phyloP scores from a whole-genome alignment of 2,888 invertebrate genomes.

The Phytoseiulus persimilis region DNA sequence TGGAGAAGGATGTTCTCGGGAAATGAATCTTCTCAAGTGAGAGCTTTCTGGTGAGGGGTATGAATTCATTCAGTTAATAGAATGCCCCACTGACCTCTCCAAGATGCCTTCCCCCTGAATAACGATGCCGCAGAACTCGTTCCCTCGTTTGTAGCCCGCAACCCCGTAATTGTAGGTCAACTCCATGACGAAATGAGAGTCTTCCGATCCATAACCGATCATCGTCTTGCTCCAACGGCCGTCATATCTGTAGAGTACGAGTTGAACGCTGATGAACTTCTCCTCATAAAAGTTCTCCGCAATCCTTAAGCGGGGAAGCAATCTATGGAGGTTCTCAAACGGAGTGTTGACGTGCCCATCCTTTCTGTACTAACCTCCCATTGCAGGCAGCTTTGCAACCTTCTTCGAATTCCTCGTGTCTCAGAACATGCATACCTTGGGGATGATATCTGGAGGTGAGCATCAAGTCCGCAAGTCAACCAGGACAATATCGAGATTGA shows the following conservation, averaged over 20 bases:
- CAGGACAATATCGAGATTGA: neutral
- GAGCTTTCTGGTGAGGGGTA: neutral
- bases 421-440: slow-evolving; percentile 60
- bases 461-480: slow-evolving; percentile 39
- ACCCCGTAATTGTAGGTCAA: slow-evolving; percentile 95
- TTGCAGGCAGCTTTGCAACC: slow-evolving; percentile 96
- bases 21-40: neutral
- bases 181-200: slow-evolving; percentile 86
- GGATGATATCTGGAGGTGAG: neutral
- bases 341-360: too few species aligned
- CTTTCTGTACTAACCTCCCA: slow-evolving; percentile 64
- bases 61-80: neutral
- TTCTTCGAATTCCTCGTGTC: slow-evolving; percentile 94
- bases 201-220: slow-evolving; percentile 94
- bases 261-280: slow-evolving; percentile 22
- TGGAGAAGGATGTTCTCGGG: slow-evolving; percentile 53
- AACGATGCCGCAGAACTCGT: slow-evolving; percentile 62
- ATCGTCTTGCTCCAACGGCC: slow-evolving; percentile 99
- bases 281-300: neutral
- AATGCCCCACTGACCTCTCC: neutral
- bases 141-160: slow-evolving; percentile 73
- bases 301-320: slow-evolving; percentile 6
- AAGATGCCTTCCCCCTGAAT: slow-evolving; percentile 26
- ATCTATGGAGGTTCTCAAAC: too few species aligned
- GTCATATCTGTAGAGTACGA: slow-evolving; percentile 72